Evolutionary conservation across 2,888 invertebrate genomes (phyloP).

Genomic region (Artemia sinica): DNA sequence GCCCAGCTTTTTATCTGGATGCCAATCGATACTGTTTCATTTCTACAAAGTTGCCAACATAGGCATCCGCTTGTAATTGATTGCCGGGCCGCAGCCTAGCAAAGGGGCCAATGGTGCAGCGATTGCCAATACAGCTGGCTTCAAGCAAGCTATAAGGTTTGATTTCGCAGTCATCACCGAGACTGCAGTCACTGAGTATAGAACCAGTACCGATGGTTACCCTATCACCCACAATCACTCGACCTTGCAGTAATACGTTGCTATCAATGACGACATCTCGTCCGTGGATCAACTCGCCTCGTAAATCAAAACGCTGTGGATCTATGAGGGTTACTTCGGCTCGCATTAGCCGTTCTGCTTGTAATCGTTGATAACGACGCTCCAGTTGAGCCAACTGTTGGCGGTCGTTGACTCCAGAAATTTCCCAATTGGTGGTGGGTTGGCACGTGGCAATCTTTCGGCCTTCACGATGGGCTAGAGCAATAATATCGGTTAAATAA

Average conservation of each 20-base stretch:
- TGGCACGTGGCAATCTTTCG: background rate
- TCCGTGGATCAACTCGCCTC: too few relatives aligned
- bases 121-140: too few relatives aligned
- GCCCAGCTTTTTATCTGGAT: background rate
- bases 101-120: too few relatives aligned
- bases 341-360: background rate
- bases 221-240: background rate
- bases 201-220: background rate
- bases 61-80: too few relatives aligned
- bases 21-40: background rate
- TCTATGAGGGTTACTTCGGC: background rate
- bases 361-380: background rate
- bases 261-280: conserved; percentile 3
- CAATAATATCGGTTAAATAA: conserved; percentile 15
- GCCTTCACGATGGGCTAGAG: background rate
- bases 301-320: background rate
- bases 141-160: too few relatives aligned
- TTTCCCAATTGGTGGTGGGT: background rate
- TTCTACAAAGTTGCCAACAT: background rate
- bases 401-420: conserved; percentile 6
- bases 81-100: too few relatives aligned
- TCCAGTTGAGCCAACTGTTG: background rate
- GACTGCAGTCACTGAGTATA: background rate
- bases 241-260: background rate
- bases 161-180: background rate